Base-by-base conservation (phyloP, 2,888 invertebrate genomes). In the Neoaliturus tenellus region DNA sequence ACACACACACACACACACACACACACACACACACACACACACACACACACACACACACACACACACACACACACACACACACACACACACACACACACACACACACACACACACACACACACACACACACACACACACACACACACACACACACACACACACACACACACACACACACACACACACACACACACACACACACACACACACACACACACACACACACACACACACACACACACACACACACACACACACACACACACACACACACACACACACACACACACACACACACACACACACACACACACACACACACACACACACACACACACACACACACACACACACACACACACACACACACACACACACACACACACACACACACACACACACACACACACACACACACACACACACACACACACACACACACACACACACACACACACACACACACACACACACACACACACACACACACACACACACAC, bases 371-470 rank as follows among this genome's bases (percentile, higher is more conserved):
- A 69, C 69, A 69, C 69, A 71, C 71, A 71, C 71, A 71, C 71
- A 71, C 71, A 71, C 71, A 31, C 71, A 71, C 71, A 71, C 71
- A 71, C 71, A 71, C 71, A 71, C 71, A 71, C 71, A 71, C 71
- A 71, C 71, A 71, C 71, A 71, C 71, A 71, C 71, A 71, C 71
- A 71, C 71, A 71, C 71, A 71, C 71, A 71, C 71, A 71, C 71
- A 71, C 71, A 71, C 71, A 71, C 71, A 71, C 71, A 35, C 62
- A 75, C 75, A 75, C 75, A 75, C 75, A 75, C 75, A 75, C 75
- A 75, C 75, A 75, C 75, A 75, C 75, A 75, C 75, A 75, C 75
- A 75, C 75, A 75, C 75, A 75, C 75, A 75, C 75, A 75, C 75
- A 75, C 75, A 75, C 75, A 75, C 75, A 75, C 75, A 75, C 75